Evolutionary conservation across 2,888 invertebrate species (phyloP).

Genomic region (Morpho deidamia): DNA sequence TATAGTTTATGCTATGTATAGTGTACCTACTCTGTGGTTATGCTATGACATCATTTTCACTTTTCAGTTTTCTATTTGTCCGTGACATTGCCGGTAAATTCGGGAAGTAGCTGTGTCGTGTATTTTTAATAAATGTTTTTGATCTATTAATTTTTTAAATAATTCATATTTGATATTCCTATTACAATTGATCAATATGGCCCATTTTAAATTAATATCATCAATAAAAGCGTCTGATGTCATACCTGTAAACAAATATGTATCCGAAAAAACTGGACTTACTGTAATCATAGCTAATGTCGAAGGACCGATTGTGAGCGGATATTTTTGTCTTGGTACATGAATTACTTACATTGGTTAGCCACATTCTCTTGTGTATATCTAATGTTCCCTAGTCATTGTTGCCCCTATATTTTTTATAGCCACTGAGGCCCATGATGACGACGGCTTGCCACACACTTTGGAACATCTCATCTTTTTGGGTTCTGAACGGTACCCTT

Average conservation of each 20-base stretch:
- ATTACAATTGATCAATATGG: conserved; percentile 34
- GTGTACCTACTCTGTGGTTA: no score
- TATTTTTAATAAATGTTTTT: no score
- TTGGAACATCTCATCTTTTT: conserved; percentile 94
- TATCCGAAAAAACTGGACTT: conserved; percentile 87
- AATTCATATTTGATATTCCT: no score
- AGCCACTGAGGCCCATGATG: conserved; percentile 95
- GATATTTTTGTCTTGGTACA: conserved; percentile 91
- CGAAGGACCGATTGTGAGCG: conserved; percentile 93
- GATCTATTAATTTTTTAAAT: no score
- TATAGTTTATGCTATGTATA: no score
- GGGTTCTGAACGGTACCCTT: conserved; percentile 93
- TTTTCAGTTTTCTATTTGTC: no score
- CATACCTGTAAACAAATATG: conserved; percentile 89
- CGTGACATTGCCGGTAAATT: no score
- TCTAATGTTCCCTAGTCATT: no score
- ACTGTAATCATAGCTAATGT: conserved; percentile 91
- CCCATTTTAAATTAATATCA: conserved; percentile 72
- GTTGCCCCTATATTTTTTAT: conserved; percentile 6
- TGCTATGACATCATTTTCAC: no score
- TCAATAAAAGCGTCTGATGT: conserved; percentile 83
- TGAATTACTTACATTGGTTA: conserved; percentile 10
- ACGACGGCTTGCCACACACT: conserved; percentile 95
- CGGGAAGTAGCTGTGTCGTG: no score
- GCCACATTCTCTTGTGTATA: background rate